phyloP scores from a whole-genome alignment of 2,888 invertebrate species.

The Glaucopsyche alexis region DNA sequence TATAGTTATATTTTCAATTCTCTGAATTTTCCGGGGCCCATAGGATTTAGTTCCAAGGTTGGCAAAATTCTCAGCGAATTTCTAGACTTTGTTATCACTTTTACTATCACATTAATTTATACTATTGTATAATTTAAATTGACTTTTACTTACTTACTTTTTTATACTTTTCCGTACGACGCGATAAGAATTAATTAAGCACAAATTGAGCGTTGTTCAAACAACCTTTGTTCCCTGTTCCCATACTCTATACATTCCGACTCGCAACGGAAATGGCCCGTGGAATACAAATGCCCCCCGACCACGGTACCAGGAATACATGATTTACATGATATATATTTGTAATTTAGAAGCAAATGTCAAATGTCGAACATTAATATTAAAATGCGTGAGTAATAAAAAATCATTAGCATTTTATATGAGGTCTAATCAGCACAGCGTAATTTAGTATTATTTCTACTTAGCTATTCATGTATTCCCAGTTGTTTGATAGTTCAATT shows the following conservation, averaged over 20 bases:
- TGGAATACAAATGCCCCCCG: constrained; percentile 51
- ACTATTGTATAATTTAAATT: background rate
- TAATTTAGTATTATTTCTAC: background rate
- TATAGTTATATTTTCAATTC: too few species aligned
- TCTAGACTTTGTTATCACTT: background rate
- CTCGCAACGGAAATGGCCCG: constrained; percentile 51
- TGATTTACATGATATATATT: constrained; percentile 33
- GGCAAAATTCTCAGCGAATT: too few species aligned
- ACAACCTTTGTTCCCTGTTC: constrained; percentile 47
- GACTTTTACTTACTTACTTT: too few species aligned
- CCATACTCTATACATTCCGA: constrained; percentile 47
- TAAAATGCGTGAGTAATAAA: background rate
- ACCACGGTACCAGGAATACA: constrained; percentile 39
- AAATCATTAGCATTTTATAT: background rate
- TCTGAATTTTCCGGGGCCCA: too few species aligned
- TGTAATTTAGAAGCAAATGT: background rate
- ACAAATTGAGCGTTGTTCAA: background rate
- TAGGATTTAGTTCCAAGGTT: too few species aligned
- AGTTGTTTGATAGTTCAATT: background rate
- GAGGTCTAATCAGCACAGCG: background rate
- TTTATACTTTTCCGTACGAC: background rate
- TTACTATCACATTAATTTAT: background rate
- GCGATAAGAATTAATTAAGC: background rate
- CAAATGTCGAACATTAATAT: constrained; percentile 11
- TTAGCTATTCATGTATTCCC: background rate